Evolutionary conservation across 2,113 vertebrate genomes (phyloP), one percentile per base, ranked within the genome.

Genomic region (Erythrolamprus reginae): DNA sequence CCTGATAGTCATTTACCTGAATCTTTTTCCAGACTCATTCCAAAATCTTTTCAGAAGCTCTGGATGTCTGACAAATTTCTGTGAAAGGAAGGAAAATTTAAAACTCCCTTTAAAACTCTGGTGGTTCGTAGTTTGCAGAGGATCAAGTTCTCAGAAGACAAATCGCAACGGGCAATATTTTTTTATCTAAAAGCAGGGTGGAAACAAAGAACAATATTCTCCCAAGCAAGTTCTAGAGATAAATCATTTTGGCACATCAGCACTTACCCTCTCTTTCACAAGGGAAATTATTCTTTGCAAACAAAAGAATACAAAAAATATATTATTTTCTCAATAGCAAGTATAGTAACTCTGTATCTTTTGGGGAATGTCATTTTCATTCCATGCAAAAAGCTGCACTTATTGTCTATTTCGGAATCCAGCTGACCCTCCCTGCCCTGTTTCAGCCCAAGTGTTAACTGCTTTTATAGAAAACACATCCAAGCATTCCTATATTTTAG

Each of bases 21-120:
- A 82, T 51, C 42, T 50, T 95, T 92, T n/a, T 8, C 90, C 70
- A 84, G 88, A 28, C 52, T 52, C n/a, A 91, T 90, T 70, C 90
- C 88, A 87, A 83, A 91, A 90, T 93, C 92, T 90, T 90, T 91
- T 89, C 85, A 65, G 85, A 23, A 8, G 55, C 47, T 4, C 93
- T 88, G 90, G 45, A 13, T 82, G 89, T 65, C 92, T 89, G 90
- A n/a, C 38, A 84, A 56, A 17, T 65, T 65, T 86, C 95, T 96
- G 89, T 89, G 70, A 58, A 91, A 47, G n/a, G 92, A 91, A 28
- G 88, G 92, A 93, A 94, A 0, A 3, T 42, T 42, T 77, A 56
- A 0, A 53, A 23, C 24, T 5, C 38, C 86, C n/a, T 87, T 91
- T 87, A 51, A 86, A 55, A 77, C 33, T 42, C 70, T 9, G 33